These are phyloP conservation scores for Anoplopoma fimbria DNA, from an alignment of 2,113 vertebrate species.

Conservation along the genomic window DNA sequence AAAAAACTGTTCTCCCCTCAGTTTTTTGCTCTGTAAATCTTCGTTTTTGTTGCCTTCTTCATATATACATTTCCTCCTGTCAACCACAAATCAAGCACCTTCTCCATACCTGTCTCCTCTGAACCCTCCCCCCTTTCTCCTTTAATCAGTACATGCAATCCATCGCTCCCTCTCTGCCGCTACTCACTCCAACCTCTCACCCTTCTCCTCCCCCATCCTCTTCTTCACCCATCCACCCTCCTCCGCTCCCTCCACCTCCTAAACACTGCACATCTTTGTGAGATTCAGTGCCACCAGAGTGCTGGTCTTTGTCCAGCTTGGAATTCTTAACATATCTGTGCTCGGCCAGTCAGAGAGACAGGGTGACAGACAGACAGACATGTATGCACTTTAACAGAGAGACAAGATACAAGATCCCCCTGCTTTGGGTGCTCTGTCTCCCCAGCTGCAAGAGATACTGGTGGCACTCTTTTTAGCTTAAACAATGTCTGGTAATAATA, in stretches of 20 bases:
- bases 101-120: neutral
- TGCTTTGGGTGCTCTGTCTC: neutral
- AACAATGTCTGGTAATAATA: neutral
- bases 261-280: slow-evolving; percentile 80
- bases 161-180: slow-evolving; percentile 12
- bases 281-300: slow-evolving; percentile 60
- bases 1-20: neutral
- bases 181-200: slow-evolving; percentile 26
- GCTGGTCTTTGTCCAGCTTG: slow-evolving; percentile 75
- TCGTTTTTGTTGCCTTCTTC: neutral
- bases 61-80: neutral
- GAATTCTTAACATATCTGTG: slow-evolving; percentile 81
- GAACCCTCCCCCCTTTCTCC: neutral
- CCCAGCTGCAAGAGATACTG: neutral
- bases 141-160: slow-evolving; percentile 1
- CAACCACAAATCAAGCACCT: neutral
- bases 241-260: slow-evolving; percentile 18
- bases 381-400: slow-evolving; percentile 16
- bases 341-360: slow-evolving; percentile 19
- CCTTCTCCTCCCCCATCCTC: neutral
- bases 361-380: slow-evolving; percentile 8
- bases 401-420: neutral
- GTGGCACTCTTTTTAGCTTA: neutral
- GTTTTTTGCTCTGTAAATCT: too few species aligned
- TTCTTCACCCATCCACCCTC: slow-evolving; percentile 23